phyloP scores from a whole-genome alignment of 2,797 vertebrate genomes.

The Ceyx erithaca region DNA sequence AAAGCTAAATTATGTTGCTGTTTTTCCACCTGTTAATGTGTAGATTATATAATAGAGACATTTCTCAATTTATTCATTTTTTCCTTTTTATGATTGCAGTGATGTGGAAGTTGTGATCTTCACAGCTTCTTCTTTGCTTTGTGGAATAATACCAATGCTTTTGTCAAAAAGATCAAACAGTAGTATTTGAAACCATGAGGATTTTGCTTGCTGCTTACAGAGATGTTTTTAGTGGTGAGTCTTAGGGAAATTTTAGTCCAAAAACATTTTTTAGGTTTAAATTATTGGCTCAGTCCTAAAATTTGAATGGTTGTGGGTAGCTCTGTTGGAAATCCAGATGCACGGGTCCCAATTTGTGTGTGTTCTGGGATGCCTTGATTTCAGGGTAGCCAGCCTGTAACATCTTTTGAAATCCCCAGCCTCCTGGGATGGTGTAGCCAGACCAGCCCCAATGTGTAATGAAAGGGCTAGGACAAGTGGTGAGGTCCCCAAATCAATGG shows the following conservation, averaged over 20 bases:
- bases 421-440: background rate
- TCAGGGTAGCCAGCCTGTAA: background rate
- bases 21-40: conserved; percentile 71
- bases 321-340: background rate
- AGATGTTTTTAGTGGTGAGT: background rate
- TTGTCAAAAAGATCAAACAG: background rate
- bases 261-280: background rate
- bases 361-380: conserved; percentile 26
- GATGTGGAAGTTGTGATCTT: background rate
- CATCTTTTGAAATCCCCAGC: background rate
- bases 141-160: background rate
- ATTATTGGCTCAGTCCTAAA: background rate
- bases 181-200: background rate
- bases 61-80: conserved; percentile 21
- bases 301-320: background rate
- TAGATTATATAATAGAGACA: conserved; percentile 54
- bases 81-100: background rate
- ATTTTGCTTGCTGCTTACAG: conserved; percentile 6
- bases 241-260: background rate
- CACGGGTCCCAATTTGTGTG: background rate
- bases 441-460: background rate
- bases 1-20: conserved; percentile 62
- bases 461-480: background rate
- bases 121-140: background rate
- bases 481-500: background rate